These are phyloP conservation scores for Lepisosteus osseus DNA, from an alignment of 2,113 vertebrate species.

Conservation along the genomic window DNA sequence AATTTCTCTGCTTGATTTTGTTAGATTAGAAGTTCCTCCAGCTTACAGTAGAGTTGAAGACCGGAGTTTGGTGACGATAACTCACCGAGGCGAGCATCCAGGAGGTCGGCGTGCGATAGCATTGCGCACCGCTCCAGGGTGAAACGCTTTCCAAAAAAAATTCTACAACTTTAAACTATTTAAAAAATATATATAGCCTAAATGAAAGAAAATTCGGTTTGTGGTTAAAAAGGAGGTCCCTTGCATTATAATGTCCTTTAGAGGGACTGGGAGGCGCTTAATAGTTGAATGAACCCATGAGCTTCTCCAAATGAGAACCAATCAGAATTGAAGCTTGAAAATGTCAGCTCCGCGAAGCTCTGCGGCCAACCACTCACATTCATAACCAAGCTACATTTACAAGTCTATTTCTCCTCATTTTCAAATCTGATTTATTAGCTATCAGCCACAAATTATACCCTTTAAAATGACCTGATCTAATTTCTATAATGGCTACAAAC, in stretches of 20 bases:
- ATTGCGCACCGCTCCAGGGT: conserved; percentile 95
- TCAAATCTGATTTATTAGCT: conserved; percentile 71
- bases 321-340: conserved; percentile 86
- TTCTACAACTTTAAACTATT: conserved; percentile 92
- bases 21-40: conserved; percentile 61
- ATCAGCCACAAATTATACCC: conserved; percentile 67
- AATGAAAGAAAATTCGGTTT: conserved; percentile 97
- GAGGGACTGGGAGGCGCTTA: conserved; percentile 95
- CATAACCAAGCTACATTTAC: conserved; percentile 49
- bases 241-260: conserved; percentile 98
- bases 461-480: conserved; percentile 69
- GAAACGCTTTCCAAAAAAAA: conserved; percentile 83
- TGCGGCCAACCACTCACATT: conserved; percentile 51
- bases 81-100: conserved; percentile 99
- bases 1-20: conserved; percentile 73
- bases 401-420: conserved; percentile 70
- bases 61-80: conserved; percentile 74
- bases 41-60: conserved; percentile 74
- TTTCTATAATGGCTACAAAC: conserved; percentile 56
- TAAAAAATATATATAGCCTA: conserved; percentile 92
- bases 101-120: conserved; percentile 98
- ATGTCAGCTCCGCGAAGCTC: conserved; percentile 59
- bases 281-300: conserved; percentile 89
- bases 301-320: conserved; percentile 87
- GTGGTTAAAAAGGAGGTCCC: conserved; percentile 96